Evolutionary conservation across 92 coral and sea anemone genomes (phyloP).

Genomic region (Epizoanthus scotinus): DNA sequence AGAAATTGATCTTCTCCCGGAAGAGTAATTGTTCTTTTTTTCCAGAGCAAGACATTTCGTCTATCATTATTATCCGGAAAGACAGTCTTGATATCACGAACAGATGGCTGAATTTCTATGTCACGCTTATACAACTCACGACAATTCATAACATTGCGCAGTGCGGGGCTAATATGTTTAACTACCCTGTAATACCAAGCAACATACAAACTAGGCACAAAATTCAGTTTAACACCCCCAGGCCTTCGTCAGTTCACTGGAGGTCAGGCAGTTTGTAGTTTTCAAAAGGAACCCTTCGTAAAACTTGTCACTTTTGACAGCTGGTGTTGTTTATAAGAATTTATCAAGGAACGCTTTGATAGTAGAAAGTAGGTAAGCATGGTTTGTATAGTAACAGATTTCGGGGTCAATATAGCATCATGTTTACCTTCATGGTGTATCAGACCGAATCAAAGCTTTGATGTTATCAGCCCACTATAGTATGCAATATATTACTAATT

Average conservation of each 20-base stretch:
- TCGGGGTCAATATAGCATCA: no score
- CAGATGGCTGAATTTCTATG: conserved; percentile 12
- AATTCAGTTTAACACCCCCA: background rate
- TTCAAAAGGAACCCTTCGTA: no score
- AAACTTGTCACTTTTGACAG: no score
- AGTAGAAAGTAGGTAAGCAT: no score
- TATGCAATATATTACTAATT: no score
- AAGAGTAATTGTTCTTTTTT: background rate
- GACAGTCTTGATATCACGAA: background rate
- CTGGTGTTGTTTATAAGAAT: no score
- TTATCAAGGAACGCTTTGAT: no score
- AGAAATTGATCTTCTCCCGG: background rate
- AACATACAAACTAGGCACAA: background rate
- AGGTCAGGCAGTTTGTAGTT: background rate
- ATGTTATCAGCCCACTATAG: no score
- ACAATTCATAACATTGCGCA: background rate
- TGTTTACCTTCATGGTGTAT: no score
- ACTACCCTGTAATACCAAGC: background rate
- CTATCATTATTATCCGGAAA: background rate
- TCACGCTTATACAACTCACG: background rate
- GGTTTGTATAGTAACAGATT: no score
- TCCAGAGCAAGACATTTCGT: background rate
- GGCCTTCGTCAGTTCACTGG: background rate
- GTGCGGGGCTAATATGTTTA: background rate
- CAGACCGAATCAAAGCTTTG: no score